Evolutionary conservation across 2,113 vertebrate genomes (phyloP).

Genomic region (Carassius auratus): DNA sequence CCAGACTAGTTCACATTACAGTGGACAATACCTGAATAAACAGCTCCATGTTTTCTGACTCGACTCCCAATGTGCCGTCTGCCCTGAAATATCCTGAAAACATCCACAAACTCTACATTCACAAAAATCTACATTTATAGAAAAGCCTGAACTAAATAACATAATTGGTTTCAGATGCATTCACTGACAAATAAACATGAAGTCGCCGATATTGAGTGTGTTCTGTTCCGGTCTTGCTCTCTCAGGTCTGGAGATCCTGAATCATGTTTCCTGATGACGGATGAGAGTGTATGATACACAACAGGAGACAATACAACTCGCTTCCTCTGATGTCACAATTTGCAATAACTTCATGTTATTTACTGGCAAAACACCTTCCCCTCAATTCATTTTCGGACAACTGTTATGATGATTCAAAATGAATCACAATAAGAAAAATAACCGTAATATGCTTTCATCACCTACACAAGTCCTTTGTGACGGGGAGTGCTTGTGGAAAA

Average conservation of each 20-base stretch:
- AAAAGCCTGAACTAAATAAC: slow-evolving; percentile 2
- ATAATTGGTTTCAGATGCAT: neutral
- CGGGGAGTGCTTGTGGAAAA: neutral
- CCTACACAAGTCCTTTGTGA: slow-evolving; percentile 12
- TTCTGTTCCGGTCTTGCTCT: neutral
- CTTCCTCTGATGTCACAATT: slow-evolving; percentile 8
- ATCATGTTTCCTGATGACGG: neutral
- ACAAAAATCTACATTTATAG: neutral
- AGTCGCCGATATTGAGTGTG: neutral
- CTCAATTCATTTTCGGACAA: neutral
- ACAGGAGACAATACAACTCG: neutral
- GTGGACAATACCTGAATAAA: slow-evolving; percentile 35
- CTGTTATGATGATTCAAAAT: neutral
- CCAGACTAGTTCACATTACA: slow-evolving; percentile 23
- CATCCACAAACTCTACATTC: neutral
- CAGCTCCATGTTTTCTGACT: slow-evolving; percentile 18
- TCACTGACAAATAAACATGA: neutral
- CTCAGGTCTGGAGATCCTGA: neutral
- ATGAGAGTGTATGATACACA: neutral
- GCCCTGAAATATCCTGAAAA: neutral
- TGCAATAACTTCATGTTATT: slow-evolving; percentile 20
- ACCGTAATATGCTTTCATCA: slow-evolving; percentile 17
- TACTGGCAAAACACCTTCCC: neutral
- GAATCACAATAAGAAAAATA: neutral
- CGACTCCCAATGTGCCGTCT: neutral